These are phyloP conservation scores for Drosophila athabasca DNA, from an alignment of 1,140 invertebrate genomes.

Conservation along the genomic window DNA sequence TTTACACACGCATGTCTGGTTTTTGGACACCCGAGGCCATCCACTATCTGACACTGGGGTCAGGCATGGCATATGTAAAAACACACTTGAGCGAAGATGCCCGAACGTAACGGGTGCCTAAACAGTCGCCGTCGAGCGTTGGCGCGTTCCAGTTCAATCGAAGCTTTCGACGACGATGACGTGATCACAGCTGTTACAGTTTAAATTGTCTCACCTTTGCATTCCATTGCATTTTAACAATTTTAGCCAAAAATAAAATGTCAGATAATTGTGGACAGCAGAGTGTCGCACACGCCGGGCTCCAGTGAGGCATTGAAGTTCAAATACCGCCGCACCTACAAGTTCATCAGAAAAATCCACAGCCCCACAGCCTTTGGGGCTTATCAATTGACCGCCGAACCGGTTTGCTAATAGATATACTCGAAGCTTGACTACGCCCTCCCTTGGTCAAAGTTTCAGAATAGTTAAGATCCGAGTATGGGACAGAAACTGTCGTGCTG, in stretches of 20 bases:
- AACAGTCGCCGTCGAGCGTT: constrained; percentile 31
- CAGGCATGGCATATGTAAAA: constrained; percentile 30
- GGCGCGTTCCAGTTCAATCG: constrained; percentile 21
- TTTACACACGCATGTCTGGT: constrained; percentile 45
- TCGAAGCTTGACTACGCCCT: constrained; percentile 7
- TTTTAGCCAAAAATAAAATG: constrained; percentile 15
- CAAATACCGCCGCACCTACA: constrained; percentile 35
- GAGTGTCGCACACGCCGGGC: not conserved
- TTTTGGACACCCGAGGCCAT: constrained; percentile 48
- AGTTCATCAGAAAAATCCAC: constrained; percentile 27
- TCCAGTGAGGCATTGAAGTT: constrained; percentile 7
- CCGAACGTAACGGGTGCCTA: constrained; percentile 7
- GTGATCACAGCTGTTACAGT: constrained; percentile 42
- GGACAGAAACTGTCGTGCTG: constrained; percentile 29
- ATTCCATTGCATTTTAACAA: constrained; percentile 15
- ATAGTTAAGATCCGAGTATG: constrained; percentile 15
- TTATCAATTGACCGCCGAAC: constrained; percentile 37
- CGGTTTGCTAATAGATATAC: constrained; percentile 27
- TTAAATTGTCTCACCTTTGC: constrained; percentile 27
- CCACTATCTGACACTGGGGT: constrained; percentile 38
- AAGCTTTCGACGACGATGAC: constrained; percentile 28
- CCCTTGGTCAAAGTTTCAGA: not conserved
- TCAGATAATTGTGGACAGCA: constrained; percentile 23
- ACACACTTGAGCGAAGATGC: constrained; percentile 15
- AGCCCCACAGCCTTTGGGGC: constrained; percentile 15